Evolutionary conservation across 2,888 invertebrate species (phyloP), one percentile per base, ranked within the genome.

Genomic region (Sympetrum striolatum): DNA sequence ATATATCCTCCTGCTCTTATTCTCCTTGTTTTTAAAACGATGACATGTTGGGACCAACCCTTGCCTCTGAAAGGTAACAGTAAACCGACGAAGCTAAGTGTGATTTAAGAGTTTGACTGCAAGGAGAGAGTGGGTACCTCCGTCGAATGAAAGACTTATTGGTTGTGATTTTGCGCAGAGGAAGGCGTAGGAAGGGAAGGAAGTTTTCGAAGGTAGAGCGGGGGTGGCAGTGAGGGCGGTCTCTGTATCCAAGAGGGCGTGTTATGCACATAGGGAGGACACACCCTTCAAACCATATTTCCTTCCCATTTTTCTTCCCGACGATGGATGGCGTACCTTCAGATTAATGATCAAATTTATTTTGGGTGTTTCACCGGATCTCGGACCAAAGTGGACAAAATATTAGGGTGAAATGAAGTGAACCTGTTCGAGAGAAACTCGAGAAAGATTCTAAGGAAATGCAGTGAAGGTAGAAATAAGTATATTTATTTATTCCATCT

Each of bases 331-430:
- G 82, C 35, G 35, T 82, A 31, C 58, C 53, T 35, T 44, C 82
- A 48, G 58, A 58, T 82, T 82, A 82, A 82, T 82, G 82, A 48
- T 53, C 73, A 73, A 31, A 73, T 73, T 73, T 73, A 31, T 73
- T 73, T 25, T 25, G 31, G 73, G 73, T 53, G 53, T 53, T 53
- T 53, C 53, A 53, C 53, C 5, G 53, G 53, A 53, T 53, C 53
- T 18, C 8, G 53, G 53, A 53, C 53, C 53, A 53, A 53, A 53
- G 53, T 53, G 53, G 53, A 53, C 53, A 53, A 53, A 53, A 53
- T 44, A 44, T 44, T 44, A 44, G 10, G 44, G 44, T 44, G 44
- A 44, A 44, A 8, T 44, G 44, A 10, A 44, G 44, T 44, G 44
- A 44, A 44, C 44, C 0, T 44, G 44, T 8, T 44, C 6, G 44